phyloP scores from a whole-genome alignment of 2,797 vertebrate genomes.

The Neoniphon sammara region DNA sequence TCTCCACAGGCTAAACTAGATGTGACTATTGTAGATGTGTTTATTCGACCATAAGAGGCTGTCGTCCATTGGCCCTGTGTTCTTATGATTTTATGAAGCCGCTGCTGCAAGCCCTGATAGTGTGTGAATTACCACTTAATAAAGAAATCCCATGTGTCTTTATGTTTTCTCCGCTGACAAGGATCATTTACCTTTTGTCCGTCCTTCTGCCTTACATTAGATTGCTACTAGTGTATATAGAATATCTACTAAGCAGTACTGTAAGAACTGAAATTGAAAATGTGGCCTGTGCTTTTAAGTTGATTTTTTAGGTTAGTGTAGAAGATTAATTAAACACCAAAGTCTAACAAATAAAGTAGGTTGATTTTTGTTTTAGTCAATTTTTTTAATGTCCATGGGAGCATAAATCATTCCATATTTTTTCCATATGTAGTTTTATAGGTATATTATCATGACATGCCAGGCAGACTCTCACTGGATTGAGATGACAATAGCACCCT shows the following conservation, averaged over 20 bases:
- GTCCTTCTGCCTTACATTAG: constrained; percentile 33
- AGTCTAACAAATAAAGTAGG: neutral
- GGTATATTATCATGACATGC: neutral
- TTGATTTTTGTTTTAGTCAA: neutral
- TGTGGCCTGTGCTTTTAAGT: neutral
- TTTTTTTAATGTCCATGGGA: too few relatives aligned
- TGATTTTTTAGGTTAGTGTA: neutral
- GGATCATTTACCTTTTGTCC: constrained; percentile 35
- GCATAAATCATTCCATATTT: neutral
- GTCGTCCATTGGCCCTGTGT: constrained; percentile 21
- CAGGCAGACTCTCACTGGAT: neutral
- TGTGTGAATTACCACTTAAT: constrained; percentile 49
- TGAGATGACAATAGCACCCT: constrained; percentile 1
- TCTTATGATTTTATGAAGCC: constrained; percentile 42
- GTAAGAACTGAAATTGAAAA: constrained; percentile 44
- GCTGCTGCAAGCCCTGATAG: constrained; percentile 26
- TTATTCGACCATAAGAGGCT: constrained; percentile 39
- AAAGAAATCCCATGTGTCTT: constrained; percentile 42
- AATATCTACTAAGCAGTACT: constrained; percentile 29
- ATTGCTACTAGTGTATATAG: constrained; percentile 27
- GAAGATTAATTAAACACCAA: neutral
- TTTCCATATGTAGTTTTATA: constrained; percentile 9
- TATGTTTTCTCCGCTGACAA: constrained; percentile 35
- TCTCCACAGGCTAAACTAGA: neutral
- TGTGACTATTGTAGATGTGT: constrained; percentile 18